Percentiles rank a stretch among this genome's conserved stretches.
phyloP scores from a whole-genome alignment of 2,113 vertebrate genomes.

The Holacanthus passer region DNA sequence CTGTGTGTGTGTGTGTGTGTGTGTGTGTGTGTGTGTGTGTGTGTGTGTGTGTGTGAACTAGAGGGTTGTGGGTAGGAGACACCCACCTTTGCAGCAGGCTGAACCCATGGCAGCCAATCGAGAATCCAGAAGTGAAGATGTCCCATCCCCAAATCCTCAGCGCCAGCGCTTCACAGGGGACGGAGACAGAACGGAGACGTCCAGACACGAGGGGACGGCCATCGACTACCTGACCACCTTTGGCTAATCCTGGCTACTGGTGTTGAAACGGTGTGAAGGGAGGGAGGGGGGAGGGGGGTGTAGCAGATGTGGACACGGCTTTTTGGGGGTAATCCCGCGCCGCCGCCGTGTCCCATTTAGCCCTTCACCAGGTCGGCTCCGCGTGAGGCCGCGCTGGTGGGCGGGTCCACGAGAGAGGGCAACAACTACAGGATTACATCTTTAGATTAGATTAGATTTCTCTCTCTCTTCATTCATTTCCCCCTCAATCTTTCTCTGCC shows the following conservation, averaged over 20 bases:
- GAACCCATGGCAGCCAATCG: slow-evolving; percentile 89
- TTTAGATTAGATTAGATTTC: slow-evolving; percentile 74
- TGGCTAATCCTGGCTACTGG: slow-evolving; percentile 1
- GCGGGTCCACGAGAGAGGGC: slow-evolving; percentile 28
- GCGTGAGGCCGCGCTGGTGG: slow-evolving; percentile 10
- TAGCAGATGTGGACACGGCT: slow-evolving; percentile 24
- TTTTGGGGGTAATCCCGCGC: slow-evolving; percentile 40
- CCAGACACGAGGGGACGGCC: background rate
- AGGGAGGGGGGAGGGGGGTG: background rate
- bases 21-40: no score
- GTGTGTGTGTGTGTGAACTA: no score
- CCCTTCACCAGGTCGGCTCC: slow-evolving; percentile 24
- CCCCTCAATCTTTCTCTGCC: slow-evolving; percentile 37
- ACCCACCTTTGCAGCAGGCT: slow-evolving; percentile 90
- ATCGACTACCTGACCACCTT: slow-evolving; percentile 2
- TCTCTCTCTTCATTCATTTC: slow-evolving; percentile 36
- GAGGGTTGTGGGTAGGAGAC: background rate
- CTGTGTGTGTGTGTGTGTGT: background rate
- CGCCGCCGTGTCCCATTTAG: slow-evolving; percentile 18
- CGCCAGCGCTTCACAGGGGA: background rate
- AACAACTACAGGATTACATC: slow-evolving; percentile 70
- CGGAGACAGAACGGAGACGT: background rate
- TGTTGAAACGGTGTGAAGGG: background rate
- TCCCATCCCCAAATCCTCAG: slow-evolving; percentile 73
- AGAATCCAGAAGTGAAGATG: slow-evolving; percentile 72